Evolutionary conservation across 2,888 invertebrate species (phyloP), one percentile per base, ranked within the genome.

Genomic region (Dolomedes plantarius): DNA sequence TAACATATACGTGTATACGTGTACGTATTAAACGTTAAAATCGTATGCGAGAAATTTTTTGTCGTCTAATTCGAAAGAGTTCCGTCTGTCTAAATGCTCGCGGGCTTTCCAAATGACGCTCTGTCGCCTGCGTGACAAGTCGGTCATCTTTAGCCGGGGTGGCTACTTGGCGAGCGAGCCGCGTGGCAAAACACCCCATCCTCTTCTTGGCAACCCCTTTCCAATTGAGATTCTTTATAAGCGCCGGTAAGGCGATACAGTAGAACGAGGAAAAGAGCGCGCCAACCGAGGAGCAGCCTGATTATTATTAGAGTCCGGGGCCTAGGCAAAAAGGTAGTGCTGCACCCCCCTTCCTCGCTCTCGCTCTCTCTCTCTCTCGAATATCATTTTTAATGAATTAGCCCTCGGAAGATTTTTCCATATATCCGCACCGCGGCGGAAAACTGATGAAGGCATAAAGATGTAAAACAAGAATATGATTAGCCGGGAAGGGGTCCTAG

Each of bases 391-490:
- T 85, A 85, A 85, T 85, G 83, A 85, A 85, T 85, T 85, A 85
- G 83, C 73, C 72, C 83, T 67, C 67, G 56, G 69, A 77, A 77
- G 65, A 71, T 46, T 82, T 82, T 46, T 29, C 62, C 75, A 69
- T 68, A 64, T 56, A 56, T 76, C 67, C 41, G 46, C 65, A 65
- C 11, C 32, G 23, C 71, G 73, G 29, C 73, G 67, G 28, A 71
- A 72, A 82, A 82, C 82, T 82, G 82, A 82, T 82, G 82, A 82
- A 86, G 86, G 75, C 75, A 79, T 86, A 78, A 85, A 74, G 85
- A 85, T 85, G 86, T 86, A 86, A 86, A 86, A 86, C 86, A 86
- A 86, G 86, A 86, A 79, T 86, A 86, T 86, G 86, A 86, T 86
- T 86, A 86, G 86, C 72, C 64, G 46, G 56, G 67, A 62, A 69